A percentile compares a stretch with the other conserved stretches of the same genome.
phyloP scores from a whole-genome alignment of 2,797 vertebrate genomes.

The Pachyuromys duprasi region DNA sequence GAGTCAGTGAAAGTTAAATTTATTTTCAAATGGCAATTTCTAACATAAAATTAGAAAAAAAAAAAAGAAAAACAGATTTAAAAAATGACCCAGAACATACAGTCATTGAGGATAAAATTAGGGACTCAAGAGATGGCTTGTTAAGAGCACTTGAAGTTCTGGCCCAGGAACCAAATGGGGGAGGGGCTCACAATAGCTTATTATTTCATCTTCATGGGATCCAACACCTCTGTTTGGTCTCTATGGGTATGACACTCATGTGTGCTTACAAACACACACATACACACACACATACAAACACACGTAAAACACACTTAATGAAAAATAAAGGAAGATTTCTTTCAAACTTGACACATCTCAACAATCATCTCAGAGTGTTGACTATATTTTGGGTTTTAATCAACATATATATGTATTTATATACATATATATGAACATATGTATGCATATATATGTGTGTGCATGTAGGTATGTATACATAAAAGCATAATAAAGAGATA shows the following conservation, averaged over 20 bases:
- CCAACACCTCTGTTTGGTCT: neutral
- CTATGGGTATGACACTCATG: too few relatives aligned
- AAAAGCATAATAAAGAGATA: neutral
- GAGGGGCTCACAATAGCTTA: neutral
- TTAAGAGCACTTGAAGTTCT: neutral
- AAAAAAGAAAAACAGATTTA: neutral
- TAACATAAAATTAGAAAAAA: neutral
- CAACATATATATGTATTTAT: neutral
- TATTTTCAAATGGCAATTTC: neutral
- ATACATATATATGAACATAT: too few relatives aligned
- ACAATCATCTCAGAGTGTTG: neutral
- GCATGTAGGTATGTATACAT: too few relatives aligned
- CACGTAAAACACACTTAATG: neutral
- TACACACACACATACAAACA: neutral
- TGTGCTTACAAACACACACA: neutral
- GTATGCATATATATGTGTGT: too few relatives aligned
- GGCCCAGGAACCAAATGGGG: too few relatives aligned
- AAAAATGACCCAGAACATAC: neutral
- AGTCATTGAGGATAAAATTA: neutral
- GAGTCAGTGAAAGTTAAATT: neutral
- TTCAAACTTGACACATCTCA: neutral
- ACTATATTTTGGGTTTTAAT: neutral
- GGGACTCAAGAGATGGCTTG: neutral
- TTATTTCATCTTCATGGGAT: neutral
- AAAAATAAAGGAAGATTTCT: neutral